phyloP scores from a whole-genome alignment of 2,888 invertebrate genomes.

The Panzeria rudis region DNA sequence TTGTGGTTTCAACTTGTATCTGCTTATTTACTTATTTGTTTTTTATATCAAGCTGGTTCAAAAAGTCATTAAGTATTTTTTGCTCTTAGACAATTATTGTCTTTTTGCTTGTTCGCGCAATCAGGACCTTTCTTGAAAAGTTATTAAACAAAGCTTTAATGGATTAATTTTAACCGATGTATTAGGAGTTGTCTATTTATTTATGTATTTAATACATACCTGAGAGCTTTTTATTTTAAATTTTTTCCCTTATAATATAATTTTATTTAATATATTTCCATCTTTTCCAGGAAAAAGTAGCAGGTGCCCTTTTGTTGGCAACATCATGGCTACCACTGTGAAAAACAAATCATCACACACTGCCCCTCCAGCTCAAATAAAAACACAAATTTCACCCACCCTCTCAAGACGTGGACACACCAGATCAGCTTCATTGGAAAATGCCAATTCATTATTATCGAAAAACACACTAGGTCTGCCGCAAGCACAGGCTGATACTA shows the following conservation, averaged over 20 bases:
- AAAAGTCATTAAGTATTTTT: background rate
- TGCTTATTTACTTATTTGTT: background rate
- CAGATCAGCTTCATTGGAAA: constrained; percentile 82
- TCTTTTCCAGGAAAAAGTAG: background rate
- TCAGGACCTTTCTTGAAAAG: too few species aligned
- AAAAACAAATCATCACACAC: constrained; percentile 46
- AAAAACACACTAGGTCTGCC: constrained; percentile 80
- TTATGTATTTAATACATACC: too few species aligned
- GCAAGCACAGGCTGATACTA: constrained; percentile 73
- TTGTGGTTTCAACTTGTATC: background rate
- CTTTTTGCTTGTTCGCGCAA: too few species aligned
- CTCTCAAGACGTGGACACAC: constrained; percentile 81
- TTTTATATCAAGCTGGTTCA: background rate
- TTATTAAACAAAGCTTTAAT: too few species aligned
- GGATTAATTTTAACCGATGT: too few species aligned
- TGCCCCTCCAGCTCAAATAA: constrained; percentile 23
- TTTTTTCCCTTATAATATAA: too few species aligned
- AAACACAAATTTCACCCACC: constrained; percentile 48
- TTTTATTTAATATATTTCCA: background rate
- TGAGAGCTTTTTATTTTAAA: background rate
- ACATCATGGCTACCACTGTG: constrained; percentile 60
- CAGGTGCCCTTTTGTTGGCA: background rate
- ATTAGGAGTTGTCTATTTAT: too few species aligned
- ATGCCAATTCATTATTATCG: constrained; percentile 76
- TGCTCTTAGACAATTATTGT: too few species aligned